Base-by-base conservation (phyloP, 1,140 invertebrate species). In the Brachystomella parvula region DNA sequence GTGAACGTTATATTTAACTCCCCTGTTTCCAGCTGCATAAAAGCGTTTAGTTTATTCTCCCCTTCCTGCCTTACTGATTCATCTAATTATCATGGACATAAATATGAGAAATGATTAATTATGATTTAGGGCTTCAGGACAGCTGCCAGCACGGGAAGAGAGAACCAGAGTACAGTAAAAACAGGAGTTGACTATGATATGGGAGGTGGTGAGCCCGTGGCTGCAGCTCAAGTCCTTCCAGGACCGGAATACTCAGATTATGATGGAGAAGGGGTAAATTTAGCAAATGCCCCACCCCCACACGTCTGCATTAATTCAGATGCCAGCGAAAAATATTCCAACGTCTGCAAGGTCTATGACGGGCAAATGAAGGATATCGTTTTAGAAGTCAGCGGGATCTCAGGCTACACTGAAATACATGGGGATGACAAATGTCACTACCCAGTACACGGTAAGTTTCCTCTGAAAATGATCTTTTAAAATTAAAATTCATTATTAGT, bases 401-500 rank as follows among this genome's bases (percentile, higher is more conserved):
- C 67, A 6, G 71, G 71, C 3, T 66, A 61, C 56, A 60, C 15
- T 21, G 58, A 60, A 9, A 19, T 2, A 1, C 65, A 65, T 29
- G 29, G 57, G 2, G 67, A 71, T 31, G 68, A 65, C 1, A 69
- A 67, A 21, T 72, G 71, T 26, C 71, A 69, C 35, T 72, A 72
- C 47, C 68, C 67, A 15, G 63, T 72, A 24, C 2, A 58, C 29
- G 64, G 71, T 72, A 67, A 67, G 66, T 64, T 24, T 39, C 26
- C 9, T 63, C n/a, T 39, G 12, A 21, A 28, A n/a, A 26, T 30
- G 6, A 15, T 53, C 9, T 53, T 53, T 53, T n/a, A n/a, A n/a
- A n/a, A n/a, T n/a, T n/a, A n/a, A n/a, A n/a, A n/a, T n/a, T n/a
- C n/a, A n/a, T n/a, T n/a, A n/a, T n/a, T n/a, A n/a, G n/a, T n/a